Conservation (phyloP, 2,888 invertebrate species). For the Conus canariensis region DNA sequence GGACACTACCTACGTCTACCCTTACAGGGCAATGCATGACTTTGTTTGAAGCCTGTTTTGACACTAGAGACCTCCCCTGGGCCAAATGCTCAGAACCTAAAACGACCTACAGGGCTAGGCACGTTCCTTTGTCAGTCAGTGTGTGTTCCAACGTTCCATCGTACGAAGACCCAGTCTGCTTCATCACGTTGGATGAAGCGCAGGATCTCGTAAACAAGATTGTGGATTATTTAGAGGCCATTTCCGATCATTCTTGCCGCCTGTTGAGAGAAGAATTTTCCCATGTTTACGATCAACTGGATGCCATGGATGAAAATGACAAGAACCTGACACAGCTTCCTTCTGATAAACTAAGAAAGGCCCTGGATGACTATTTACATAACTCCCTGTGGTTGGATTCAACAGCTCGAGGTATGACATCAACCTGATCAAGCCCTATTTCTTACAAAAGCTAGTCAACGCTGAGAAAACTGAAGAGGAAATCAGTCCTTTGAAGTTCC, state of each 20-base stretch:
- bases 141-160: background rate
- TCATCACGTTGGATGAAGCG: background rate
- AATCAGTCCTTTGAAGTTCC: no score
- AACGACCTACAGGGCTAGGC: background rate
- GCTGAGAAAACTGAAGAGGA: background rate
- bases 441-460: background rate
- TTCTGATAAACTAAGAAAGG: background rate
- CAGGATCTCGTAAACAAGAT: constrained; percentile 7
- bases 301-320: background rate
- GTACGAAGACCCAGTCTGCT: background rate
- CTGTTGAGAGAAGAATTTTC: background rate
- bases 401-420: background rate
- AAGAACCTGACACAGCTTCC: background rate
- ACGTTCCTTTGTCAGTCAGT: constrained; percentile 2
- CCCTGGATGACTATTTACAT: background rate
- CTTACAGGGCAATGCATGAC: constrained; percentile 26
- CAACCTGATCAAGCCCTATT: constrained; percentile 12
- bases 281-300: background rate
- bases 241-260: background rate
- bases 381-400: constrained; percentile 17
- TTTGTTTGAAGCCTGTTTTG: constrained; percentile 29
- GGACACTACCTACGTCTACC: background rate
- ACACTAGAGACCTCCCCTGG: background rate
- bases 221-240: background rate
- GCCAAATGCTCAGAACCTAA: background rate